Evolutionary conservation across 2,888 invertebrate species (phyloP).

Genomic region (Nomada goodeniana): DNA sequence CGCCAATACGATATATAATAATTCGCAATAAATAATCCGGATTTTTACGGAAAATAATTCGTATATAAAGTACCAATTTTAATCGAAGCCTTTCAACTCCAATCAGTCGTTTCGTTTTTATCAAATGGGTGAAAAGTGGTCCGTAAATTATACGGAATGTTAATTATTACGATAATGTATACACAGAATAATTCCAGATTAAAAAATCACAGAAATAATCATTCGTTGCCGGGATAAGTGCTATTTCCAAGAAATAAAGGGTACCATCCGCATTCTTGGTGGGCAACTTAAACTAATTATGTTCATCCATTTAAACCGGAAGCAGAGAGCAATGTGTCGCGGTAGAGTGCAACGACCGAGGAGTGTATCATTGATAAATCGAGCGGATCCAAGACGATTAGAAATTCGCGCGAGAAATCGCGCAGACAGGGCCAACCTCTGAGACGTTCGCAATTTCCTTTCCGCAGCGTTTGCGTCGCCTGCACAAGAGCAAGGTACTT

Average conservation of each 20-base stretch:
- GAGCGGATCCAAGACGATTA: slow-evolving; percentile 55
- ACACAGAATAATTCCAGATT: neutral
- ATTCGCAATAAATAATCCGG: no score
- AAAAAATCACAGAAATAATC: no score
- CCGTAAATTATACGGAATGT: no score
- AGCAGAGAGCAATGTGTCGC: neutral
- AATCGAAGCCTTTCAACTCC: no score
- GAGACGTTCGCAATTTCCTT: slow-evolving; percentile 47
- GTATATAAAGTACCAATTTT: no score
- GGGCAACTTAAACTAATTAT: neutral
- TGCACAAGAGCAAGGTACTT: slow-evolving; percentile 38
- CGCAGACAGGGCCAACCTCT: slow-evolving; percentile 19
- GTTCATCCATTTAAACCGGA: slow-evolving; percentile 11
- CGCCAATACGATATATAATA: no score
- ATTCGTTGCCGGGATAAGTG: no score
- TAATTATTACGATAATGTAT: no score
- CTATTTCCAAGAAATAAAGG: neutral
- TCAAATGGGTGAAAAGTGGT: no score
- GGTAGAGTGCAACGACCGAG: slow-evolving; percentile 22
- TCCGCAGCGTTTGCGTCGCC: slow-evolving; percentile 13
- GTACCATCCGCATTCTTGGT: neutral
- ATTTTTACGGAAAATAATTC: no score
- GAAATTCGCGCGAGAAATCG: slow-evolving; percentile 62
- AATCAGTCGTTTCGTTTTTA: no score
- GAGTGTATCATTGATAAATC: slow-evolving; percentile 50